Evolutionary conservation across 1,140 invertebrate species (phyloP).

Genomic region (Whitmania pigra): DNA sequence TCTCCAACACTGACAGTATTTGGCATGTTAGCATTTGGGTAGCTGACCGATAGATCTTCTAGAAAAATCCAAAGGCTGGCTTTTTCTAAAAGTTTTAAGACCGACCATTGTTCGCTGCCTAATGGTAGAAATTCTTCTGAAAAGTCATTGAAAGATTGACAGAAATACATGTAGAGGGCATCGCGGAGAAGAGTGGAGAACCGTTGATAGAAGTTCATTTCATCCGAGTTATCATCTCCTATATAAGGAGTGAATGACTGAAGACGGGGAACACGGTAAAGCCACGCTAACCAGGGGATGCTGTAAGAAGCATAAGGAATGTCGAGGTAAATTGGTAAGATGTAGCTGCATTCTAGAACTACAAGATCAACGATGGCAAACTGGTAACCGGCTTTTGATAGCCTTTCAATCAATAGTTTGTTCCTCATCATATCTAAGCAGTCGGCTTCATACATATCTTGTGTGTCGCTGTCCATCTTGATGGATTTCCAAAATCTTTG

Average conservation of each 20-base stretch:
- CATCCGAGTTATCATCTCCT: neutral
- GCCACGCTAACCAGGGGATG: neutral
- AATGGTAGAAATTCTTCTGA: neutral
- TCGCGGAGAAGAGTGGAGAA: neutral
- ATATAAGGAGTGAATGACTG: neutral
- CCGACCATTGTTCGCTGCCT: neutral
- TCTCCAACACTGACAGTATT: conserved; percentile 8
- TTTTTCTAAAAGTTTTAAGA: neutral
- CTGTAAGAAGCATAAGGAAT: neutral
- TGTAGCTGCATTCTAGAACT: neutral
- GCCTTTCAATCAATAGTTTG: neutral
- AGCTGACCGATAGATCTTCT: conserved; percentile 2
- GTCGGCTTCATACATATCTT: neutral
- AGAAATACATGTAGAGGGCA: too few species aligned
- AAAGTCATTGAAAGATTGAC: neutral
- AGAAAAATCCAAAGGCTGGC: conserved; percentile 3
- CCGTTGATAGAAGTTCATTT: conserved; percentile 6
- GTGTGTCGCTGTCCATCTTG: neutral
- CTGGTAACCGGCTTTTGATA: neutral
- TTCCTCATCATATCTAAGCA: neutral
- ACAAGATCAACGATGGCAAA: conserved; percentile 13
- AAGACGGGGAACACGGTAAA: neutral
- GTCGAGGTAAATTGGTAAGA: neutral
- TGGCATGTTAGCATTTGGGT: conserved; percentile 5
- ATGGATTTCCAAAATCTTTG: neutral